These are phyloP conservation scores for Anoplophora glabripennis DNA, from an alignment of 1,140 invertebrate species.

Conservation along the genomic window DNA sequence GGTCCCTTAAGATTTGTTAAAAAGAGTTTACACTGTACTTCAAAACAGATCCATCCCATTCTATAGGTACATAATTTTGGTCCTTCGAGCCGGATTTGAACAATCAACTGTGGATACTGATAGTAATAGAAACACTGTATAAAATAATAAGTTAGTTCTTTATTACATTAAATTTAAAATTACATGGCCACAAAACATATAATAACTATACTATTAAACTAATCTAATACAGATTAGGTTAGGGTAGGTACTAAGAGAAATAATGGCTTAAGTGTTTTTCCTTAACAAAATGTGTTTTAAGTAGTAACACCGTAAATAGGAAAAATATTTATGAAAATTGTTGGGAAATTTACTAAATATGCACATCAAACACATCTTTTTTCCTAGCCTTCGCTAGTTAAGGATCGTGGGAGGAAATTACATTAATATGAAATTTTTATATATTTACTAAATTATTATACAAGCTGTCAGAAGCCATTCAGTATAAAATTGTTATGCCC, in stretches of 20 bases:
- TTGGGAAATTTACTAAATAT: slow-evolving; percentile 22
- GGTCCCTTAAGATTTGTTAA: too few relatives aligned
- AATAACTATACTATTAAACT: slow-evolving; percentile 43
- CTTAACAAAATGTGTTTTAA: background rate
- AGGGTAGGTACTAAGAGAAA: slow-evolving; percentile 14
- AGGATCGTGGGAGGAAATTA: slow-evolving; percentile 8
- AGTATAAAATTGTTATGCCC: too few relatives aligned
- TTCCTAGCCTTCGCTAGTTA: slow-evolving; percentile 5
- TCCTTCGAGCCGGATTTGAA: slow-evolving; percentile 8
- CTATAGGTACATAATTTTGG: too few relatives aligned
- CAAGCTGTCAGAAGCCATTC: slow-evolving; percentile 24
- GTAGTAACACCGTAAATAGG: too few relatives aligned
- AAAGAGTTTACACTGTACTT: too few relatives aligned
- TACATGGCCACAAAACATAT: slow-evolving; percentile 52
- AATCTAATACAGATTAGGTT: slow-evolving; percentile 34
- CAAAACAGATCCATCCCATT: too few relatives aligned
- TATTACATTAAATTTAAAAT: slow-evolving; percentile 53
- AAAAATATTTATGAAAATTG: slow-evolving; percentile 14
- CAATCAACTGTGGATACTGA: background rate
- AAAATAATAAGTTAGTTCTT: slow-evolving; percentile 46
- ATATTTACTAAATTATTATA: slow-evolving; percentile 1
- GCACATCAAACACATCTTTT: slow-evolving; percentile 35
- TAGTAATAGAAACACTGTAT: slow-evolving; percentile 9
- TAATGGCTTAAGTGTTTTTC: background rate
- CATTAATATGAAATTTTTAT: too few relatives aligned